Evolutionary conservation across 2,888 invertebrate species (phyloP).

Genomic region (Phyllotreta cruciferae): DNA sequence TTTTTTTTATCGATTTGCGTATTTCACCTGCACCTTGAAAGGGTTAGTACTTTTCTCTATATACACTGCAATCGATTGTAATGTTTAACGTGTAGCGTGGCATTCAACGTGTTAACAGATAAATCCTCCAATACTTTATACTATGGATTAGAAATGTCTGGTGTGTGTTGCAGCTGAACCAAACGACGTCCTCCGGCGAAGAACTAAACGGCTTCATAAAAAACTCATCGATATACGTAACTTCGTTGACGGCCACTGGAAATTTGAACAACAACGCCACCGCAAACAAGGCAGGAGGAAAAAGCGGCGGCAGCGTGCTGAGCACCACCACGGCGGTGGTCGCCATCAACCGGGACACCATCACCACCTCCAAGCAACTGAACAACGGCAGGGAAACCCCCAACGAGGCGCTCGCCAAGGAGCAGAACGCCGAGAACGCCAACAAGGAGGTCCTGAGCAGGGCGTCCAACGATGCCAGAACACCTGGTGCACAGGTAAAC

Average conservation of each 20-base stretch:
- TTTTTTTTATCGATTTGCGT: too few species aligned
- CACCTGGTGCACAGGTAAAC: constrained; percentile 31
- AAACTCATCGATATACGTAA: constrained; percentile 83
- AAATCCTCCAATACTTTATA: too few species aligned
- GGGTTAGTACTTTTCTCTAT: neutral
- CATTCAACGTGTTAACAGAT: neutral
- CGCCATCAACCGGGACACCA: constrained; percentile 57
- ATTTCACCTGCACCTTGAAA: neutral
- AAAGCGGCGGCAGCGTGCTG: constrained; percentile 53
- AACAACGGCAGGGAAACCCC: constrained; percentile 31
- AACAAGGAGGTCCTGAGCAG: constrained; percentile 27
- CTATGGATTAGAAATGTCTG: constrained; percentile 8
- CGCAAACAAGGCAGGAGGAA: constrained; percentile 49
- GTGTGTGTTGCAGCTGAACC: constrained; percentile 67
- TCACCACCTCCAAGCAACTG: constrained; percentile 47
- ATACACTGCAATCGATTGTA: neutral
- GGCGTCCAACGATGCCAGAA: constrained; percentile 54
- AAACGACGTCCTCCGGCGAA: constrained; percentile 64
- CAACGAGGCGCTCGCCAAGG: constrained; percentile 46
- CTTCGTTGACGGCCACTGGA: constrained; percentile 70
- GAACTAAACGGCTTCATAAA: constrained; percentile 84
- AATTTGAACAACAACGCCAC: constrained; percentile 64
- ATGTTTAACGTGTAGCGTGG: neutral
- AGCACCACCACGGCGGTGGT: constrained; percentile 56
- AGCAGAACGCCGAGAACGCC: constrained; percentile 43